These are phyloP conservation scores for Lepidochrysops patricia DNA, from an alignment of 2,888 invertebrate genomes.

Conservation along the genomic window DNA sequence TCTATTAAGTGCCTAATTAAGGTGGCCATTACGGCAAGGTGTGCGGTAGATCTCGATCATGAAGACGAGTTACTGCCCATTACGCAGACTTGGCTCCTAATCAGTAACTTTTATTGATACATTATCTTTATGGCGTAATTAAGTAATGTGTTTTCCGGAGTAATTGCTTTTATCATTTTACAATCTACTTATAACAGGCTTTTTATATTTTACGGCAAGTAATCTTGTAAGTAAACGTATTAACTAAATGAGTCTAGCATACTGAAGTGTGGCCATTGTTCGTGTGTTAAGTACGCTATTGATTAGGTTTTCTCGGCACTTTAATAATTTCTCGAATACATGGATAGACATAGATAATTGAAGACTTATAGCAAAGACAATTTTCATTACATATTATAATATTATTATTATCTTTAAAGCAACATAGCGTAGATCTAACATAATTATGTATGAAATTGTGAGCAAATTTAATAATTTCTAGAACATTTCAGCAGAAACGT, in stretches of 20 bases:
- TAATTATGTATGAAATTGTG: not conserved
- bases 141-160: not conserved
- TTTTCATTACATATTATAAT: too few relatives aligned
- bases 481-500: constrained; percentile 4
- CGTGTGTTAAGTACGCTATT: too few relatives aligned
- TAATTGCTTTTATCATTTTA: constrained; percentile 3
- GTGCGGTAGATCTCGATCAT: constrained; percentile 23
- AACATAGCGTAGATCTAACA: not conserved
- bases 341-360: too few relatives aligned
- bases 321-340: too few relatives aligned
- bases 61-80: constrained; percentile 26
- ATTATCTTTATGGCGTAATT: constrained; percentile 12
- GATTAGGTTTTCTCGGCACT: too few relatives aligned
- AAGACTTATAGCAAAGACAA: not conserved
- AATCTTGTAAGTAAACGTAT: too few relatives aligned
- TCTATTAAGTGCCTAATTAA: constrained; percentile 47
- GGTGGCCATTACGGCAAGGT: constrained; percentile 29
- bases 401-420: not conserved
- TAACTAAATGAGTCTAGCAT: not conserved
- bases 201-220: not conserved
- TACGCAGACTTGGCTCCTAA: constrained; percentile 23
- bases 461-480: constrained; percentile 1
- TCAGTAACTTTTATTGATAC: constrained; percentile 17
- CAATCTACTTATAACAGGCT: not conserved
- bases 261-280: too few relatives aligned